phyloP scores from a whole-genome alignment of 1,140 invertebrate species.

The Zaprionus vittiger region DNA sequence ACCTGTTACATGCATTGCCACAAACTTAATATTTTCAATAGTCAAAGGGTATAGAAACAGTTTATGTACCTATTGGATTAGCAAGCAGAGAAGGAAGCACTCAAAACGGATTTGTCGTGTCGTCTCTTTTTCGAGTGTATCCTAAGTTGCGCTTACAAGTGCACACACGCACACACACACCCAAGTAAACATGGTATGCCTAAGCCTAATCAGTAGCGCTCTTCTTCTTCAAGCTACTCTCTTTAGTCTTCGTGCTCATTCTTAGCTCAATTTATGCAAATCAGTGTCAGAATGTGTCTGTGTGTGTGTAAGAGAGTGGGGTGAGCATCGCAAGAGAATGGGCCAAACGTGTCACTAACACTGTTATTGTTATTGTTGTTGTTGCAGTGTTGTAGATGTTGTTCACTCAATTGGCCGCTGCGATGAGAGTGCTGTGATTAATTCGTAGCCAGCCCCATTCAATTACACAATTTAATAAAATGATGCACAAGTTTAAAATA shows the following conservation, averaged over 20 bases:
- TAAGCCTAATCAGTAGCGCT: conserved; percentile 20
- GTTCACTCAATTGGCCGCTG: conserved; percentile 29
- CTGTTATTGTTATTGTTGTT: neutral
- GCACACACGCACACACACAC: neutral
- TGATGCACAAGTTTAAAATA: conserved; percentile 19
- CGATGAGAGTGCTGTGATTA: conserved; percentile 37
- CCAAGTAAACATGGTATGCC: neutral
- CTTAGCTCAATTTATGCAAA: conserved; percentile 4
- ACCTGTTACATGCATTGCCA: no score
- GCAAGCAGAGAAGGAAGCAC: conserved; percentile 13
- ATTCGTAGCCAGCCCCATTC: conserved; percentile 31
- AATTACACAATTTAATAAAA: conserved; percentile 46
- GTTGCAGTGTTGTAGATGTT: conserved; percentile 17
- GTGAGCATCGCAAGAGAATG: neutral
- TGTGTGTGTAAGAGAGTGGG: neutral
- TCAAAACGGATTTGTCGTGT: conserved; percentile 23
- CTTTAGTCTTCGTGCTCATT: conserved; percentile 4
- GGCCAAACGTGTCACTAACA: conserved; percentile 23
- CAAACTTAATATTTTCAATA: no score
- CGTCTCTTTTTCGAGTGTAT: conserved; percentile 17
- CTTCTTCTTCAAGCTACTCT: neutral
- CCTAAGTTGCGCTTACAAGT: conserved; percentile 15
- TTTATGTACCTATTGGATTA: conserved; percentile 26
- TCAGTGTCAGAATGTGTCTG: neutral
- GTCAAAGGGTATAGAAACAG: neutral